These are phyloP conservation scores for Nettapus auritus DNA, from an alignment of 2,113 vertebrate species.

Conservation along the genomic window DNA sequence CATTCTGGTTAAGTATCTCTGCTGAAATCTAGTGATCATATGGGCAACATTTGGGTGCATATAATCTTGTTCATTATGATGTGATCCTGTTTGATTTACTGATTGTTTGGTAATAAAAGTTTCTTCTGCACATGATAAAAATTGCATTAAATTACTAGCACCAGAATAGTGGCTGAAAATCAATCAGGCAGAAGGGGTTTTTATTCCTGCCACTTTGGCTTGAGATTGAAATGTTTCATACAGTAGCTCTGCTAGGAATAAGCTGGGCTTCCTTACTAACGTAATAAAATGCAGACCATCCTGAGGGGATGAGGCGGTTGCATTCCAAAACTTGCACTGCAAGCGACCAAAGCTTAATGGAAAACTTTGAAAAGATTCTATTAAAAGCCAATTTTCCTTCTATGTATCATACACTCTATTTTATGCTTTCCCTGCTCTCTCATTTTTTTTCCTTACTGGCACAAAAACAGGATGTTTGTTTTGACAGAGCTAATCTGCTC, in stretches of 20 bases:
- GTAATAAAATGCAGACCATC: constrained; percentile 51
- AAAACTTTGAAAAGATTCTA: constrained; percentile 59
- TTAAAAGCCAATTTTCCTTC: constrained; percentile 35
- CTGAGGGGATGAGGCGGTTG: constrained; percentile 52
- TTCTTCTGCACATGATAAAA: constrained; percentile 1
- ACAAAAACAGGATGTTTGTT: constrained; percentile 39
- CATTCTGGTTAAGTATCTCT: not conserved
- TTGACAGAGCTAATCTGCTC: constrained; percentile 47
- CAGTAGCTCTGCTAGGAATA: constrained; percentile 43
- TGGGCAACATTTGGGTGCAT: not conserved
- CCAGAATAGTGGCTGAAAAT: constrained; percentile 11
- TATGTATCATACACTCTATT: not conserved
- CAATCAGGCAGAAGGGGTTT: not conserved
- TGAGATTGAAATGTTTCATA: not conserved
- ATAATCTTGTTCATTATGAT: not conserved
- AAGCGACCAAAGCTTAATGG: constrained; percentile 52
- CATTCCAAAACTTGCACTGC: constrained; percentile 65
- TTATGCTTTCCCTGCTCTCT: constrained; percentile 5
- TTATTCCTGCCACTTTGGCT: not conserved
- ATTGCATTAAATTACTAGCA: not conserved
- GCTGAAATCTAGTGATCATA: not conserved
- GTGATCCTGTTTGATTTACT: not conserved
- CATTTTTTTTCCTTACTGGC: constrained; percentile 39
- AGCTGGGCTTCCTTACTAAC: constrained; percentile 44
- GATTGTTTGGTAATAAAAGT: not conserved